These are phyloP conservation scores for Micrasema minimum DNA, from an alignment of 1,140 invertebrate species.

Conservation along the genomic window DNA sequence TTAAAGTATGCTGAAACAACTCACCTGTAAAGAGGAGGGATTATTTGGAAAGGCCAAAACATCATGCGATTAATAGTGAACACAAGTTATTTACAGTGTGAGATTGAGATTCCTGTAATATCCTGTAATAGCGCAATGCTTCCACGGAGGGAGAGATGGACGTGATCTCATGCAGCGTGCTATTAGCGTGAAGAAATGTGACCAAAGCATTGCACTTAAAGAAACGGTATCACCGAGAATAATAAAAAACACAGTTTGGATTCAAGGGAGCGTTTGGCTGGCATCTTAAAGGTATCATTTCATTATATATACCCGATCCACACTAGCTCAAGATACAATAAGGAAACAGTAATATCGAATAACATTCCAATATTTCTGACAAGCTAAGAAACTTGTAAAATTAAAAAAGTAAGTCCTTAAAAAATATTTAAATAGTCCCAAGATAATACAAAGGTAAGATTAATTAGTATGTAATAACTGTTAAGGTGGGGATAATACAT, in stretches of 20 bases:
- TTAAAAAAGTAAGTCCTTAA: neutral
- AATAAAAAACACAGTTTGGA: neutral
- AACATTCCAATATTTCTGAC: slow-evolving; percentile 23
- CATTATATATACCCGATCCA: slow-evolving; percentile 40
- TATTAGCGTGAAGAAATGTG: slow-evolving; percentile 2
- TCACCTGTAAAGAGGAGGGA: slow-evolving; percentile 2
- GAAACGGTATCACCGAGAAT: neutral
- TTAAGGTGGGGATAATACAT: neutral
- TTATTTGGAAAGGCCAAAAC: neutral
- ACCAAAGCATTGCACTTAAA: slow-evolving; percentile 24
- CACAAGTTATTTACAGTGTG: slow-evolving; percentile 5
- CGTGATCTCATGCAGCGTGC: slow-evolving; percentile 21
- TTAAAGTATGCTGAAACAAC: neutral
- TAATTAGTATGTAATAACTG: neutral
- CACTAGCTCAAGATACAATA: slow-evolving; percentile 33
- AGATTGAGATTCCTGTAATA: neutral
- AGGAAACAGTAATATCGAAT: slow-evolving; percentile 21
- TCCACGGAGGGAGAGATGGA: slow-evolving; percentile 4
- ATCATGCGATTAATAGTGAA: slow-evolving; percentile 16
- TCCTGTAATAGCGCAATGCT: neutral
- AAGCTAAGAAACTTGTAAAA: slow-evolving; percentile 7
- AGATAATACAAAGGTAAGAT: neutral
- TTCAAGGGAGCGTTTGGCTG: slow-evolving; percentile 38
- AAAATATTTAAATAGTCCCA: neutral
- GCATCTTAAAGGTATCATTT: slow-evolving; percentile 38